Evolutionary conservation across 2,797 vertebrate species (phyloP).

Genomic region (Varecia variegata): DNA sequence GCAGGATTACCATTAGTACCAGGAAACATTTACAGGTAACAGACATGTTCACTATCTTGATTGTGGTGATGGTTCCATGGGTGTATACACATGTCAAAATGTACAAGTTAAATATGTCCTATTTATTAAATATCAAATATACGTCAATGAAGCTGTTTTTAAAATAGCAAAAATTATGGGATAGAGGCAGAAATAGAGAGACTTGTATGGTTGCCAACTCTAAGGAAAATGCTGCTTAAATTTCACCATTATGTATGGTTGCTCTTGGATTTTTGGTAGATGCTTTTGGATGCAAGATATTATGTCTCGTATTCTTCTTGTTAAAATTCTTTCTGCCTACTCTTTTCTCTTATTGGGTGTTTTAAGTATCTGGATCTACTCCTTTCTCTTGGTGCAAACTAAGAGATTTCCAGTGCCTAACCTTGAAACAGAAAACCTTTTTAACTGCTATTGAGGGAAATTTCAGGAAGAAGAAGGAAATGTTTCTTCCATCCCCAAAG

Average conservation of each 20-base stretch:
- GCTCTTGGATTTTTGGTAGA: background rate
- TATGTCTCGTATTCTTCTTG: background rate
- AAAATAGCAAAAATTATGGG: background rate
- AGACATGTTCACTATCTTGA: background rate
- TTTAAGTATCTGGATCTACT: background rate
- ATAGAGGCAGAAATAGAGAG: background rate
- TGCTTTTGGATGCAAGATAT: background rate
- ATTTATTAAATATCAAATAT: background rate
- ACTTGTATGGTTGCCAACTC: background rate
- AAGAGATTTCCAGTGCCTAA: background rate
- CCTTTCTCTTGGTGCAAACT: background rate
- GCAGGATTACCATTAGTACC: background rate
- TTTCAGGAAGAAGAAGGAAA: constrained; percentile 14
- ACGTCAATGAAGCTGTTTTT: background rate
- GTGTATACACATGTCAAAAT: background rate
- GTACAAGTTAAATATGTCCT: background rate
- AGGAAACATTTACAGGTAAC: background rate
- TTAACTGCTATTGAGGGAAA: background rate
- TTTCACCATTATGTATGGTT: background rate
- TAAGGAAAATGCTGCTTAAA: background rate
- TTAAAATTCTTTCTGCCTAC: background rate
- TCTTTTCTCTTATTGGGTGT: background rate
- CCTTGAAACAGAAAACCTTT: background rate
- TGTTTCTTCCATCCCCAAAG: background rate
- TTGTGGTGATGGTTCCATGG: background rate